A percentile compares a stretch with the other conserved stretches of the same genome.
These are phyloP conservation scores for Monochamus saltuarius DNA, from an alignment of 1,140 invertebrate species.

Conservation along the genomic window DNA sequence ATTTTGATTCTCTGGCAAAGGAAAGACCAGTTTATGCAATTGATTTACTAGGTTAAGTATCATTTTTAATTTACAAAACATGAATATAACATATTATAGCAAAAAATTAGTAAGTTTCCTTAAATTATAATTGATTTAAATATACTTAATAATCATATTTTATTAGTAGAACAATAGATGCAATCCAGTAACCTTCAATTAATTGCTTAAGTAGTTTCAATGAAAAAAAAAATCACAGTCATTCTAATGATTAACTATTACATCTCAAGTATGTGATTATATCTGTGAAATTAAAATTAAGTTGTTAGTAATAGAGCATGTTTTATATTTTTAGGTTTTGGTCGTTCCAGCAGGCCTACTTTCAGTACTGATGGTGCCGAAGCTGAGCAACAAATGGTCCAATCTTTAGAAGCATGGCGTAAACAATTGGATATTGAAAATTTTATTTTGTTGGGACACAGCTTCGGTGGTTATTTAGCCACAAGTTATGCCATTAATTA, in stretches of 20 bases:
- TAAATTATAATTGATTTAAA: neutral
- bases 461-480: constrained; percentile 91
- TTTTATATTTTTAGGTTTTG: constrained; percentile 71
- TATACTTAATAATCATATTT: constrained; percentile 6
- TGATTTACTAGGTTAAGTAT: constrained; percentile 78
- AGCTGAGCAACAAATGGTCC: constrained; percentile 86
- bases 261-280: neutral
- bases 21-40: constrained; percentile 89
- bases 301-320: no score
- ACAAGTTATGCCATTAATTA: constrained; percentile 85
- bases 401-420: constrained; percentile 94
- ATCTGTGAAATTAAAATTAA: neutral
- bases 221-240: neutral
- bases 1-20: constrained; percentile 77
- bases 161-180: neutral
- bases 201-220: neutral
- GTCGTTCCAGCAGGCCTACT: constrained; percentile 82
- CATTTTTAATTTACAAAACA: neutral
- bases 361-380: constrained; percentile 80
- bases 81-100: neutral
- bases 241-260: constrained; percentile 1
- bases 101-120: no score
- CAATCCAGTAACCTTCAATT: neutral
- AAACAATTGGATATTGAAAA: constrained; percentile 83
- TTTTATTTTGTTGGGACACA: constrained; percentile 93